These are phyloP conservation scores for Drosophila punjabiensis DNA, from an alignment of 1,140 invertebrate genomes.

Conservation along the genomic window DNA sequence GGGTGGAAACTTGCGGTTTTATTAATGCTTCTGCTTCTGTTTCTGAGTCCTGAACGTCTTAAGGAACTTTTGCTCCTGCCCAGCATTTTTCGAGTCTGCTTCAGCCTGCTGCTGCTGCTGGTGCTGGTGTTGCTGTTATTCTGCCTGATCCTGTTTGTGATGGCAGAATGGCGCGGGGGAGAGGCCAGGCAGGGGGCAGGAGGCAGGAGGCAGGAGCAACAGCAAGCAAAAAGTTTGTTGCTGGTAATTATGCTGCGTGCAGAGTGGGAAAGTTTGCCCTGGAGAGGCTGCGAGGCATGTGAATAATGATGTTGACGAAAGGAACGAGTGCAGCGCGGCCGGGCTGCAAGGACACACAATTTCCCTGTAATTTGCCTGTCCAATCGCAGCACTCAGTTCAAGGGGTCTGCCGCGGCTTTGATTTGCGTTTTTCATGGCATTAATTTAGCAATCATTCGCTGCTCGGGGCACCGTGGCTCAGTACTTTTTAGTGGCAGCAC, in stretches of 20 bases:
- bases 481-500: constrained; percentile 32
- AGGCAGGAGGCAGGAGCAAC: not conserved
- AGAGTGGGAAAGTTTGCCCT: constrained; percentile 45
- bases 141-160: constrained; percentile 36
- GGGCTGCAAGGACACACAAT: constrained; percentile 8
- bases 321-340: constrained; percentile 8
- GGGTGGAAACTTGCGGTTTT: constrained; percentile 54
- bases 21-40: constrained; percentile 58
- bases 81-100: constrained; percentile 61
- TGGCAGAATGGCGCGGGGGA: too few species aligned
- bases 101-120: constrained; percentile 11
- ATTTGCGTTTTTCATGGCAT: not conserved
- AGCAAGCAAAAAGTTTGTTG: constrained; percentile 54
- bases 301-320: constrained; percentile 64
- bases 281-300: constrained; percentile 56
- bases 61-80: constrained; percentile 39
- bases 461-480: not conserved
- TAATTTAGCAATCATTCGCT: constrained; percentile 40
- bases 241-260: constrained; percentile 74
- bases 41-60: constrained; percentile 49
- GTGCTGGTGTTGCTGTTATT: constrained; percentile 11
- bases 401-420: constrained; percentile 1
- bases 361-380: constrained; percentile 28
- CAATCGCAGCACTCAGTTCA: constrained; percentile 24
- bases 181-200: not conserved